A percentile compares a stretch with the other conserved stretches of the same genome.
Evolutionary conservation across 2,797 vertebrate genomes (phyloP).

Genomic region (Antennarius maculatus): DNA sequence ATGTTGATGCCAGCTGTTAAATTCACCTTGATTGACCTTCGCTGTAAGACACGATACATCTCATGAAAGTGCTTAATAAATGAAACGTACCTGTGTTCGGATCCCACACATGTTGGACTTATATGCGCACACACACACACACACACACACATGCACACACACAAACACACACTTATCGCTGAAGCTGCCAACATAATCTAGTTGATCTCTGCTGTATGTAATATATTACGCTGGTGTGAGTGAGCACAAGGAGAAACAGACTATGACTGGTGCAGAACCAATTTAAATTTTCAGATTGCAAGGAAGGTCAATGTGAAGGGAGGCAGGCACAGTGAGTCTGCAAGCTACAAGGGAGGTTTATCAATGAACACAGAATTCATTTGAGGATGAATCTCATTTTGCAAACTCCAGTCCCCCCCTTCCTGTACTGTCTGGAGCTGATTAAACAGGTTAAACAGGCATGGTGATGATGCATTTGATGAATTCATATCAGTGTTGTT

Average conservation of each 20-base stretch:
- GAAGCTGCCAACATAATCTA: conserved; percentile 49
- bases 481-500: conserved; percentile 38
- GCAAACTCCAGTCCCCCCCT: conserved; percentile 47
- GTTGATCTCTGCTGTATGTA: conserved; percentile 48
- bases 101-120: conserved; percentile 36
- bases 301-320: conserved; percentile 39
- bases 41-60: conserved; percentile 46
- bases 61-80: conserved; percentile 56
- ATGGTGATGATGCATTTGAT: conserved; percentile 59
- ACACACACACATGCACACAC: conserved; percentile 18
- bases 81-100: conserved; percentile 37
- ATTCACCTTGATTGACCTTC: conserved; percentile 72
- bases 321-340: conserved; percentile 42
- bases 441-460: conserved; percentile 65
- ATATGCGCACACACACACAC: conserved; percentile 4
- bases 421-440: conserved; percentile 55
- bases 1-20: conserved; percentile 64
- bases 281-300: conserved; percentile 75
- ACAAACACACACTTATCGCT: conserved; percentile 16
- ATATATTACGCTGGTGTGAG: conserved; percentile 51
- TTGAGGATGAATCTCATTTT: conserved; percentile 63
- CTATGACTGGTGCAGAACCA: conserved; percentile 69
- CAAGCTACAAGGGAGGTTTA: conserved; percentile 49
- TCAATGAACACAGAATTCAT: conserved; percentile 74
- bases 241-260: conserved; percentile 47